phyloP scores from a whole-genome alignment of 64 coral and sea anemone species.

The Actinia equina region DNA sequence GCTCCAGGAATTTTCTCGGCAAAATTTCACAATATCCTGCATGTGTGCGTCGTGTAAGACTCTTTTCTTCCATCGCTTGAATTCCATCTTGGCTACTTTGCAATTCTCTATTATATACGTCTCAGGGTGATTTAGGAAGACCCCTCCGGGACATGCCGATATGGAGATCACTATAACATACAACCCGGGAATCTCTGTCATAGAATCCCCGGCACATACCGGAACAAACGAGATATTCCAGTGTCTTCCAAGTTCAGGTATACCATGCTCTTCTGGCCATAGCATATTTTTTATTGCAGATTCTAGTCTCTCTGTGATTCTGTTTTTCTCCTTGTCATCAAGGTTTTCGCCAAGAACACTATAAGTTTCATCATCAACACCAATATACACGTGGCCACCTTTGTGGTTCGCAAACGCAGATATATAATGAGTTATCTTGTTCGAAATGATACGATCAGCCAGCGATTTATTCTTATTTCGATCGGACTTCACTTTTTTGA shows the following conservation, averaged over 20 bases:
- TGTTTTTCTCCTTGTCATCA: constrained; percentile 8
- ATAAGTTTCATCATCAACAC: constrained; percentile 38
- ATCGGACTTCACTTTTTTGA: constrained; percentile 38
- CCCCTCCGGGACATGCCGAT: constrained; percentile 21
- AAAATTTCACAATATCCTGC: constrained; percentile 27
- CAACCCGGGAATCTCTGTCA: constrained; percentile 18
- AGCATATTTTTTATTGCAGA: constrained; percentile 38
- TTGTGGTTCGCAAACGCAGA: constrained; percentile 41
- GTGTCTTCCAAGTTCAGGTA: constrained; percentile 20
- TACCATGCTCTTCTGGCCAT: constrained; percentile 32
- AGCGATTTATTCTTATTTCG: constrained; percentile 34
- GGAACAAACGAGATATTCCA: constrained; percentile 44
- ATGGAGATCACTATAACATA: constrained; percentile 29
- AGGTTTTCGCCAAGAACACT: constrained; percentile 20
- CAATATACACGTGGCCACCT: constrained; percentile 32
- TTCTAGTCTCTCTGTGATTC: constrained; percentile 18
- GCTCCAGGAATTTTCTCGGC: constrained; percentile 21
- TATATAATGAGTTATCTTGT: constrained; percentile 32
- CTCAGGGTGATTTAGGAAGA: constrained; percentile 24
- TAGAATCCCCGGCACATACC: neutral
- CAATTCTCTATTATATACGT: constrained; percentile 9
- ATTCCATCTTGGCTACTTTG: constrained; percentile 25
- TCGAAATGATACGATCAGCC: constrained; percentile 29
- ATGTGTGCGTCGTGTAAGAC: constrained; percentile 29
- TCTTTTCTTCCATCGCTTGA: constrained; percentile 33